A percentile compares a stretch with the other conserved stretches of the same genome.
These are phyloP conservation scores for Raja brachyura DNA, from an alignment of 2,113 vertebrate species.

Conservation along the genomic window DNA sequence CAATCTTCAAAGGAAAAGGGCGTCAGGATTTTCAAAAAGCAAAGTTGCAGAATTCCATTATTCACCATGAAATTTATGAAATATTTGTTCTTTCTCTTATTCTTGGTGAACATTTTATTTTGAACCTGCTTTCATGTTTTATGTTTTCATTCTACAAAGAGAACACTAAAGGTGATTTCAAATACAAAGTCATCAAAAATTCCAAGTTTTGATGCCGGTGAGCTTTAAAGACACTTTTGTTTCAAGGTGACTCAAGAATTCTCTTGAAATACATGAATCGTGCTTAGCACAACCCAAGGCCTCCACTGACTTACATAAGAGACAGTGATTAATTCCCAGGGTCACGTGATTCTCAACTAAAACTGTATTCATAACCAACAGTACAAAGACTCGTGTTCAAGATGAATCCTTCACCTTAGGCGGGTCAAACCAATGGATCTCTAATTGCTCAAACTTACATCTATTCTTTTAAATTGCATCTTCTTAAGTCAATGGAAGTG, in stretches of 20 bases:
- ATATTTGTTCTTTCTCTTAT: background rate
- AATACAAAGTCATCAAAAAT: conserved; percentile 13
- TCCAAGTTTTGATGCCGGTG: background rate
- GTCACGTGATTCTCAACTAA: background rate
- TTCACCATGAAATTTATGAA: background rate
- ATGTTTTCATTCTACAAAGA: background rate
- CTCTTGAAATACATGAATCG: conserved; percentile 19
- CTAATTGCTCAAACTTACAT: background rate
- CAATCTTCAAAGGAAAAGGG: background rate
- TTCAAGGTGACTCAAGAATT: background rate
- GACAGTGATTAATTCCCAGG: background rate
- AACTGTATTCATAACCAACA: background rate
- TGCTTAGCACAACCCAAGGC: background rate
- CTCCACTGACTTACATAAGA: background rate
- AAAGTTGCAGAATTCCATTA: conserved; percentile 4
- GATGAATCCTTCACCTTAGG: conserved; percentile 1
- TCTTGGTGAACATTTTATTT: background rate
- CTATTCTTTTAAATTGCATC: background rate
- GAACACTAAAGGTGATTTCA: conserved; percentile 8
- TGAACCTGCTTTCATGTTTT: background rate
- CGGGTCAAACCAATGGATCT: background rate
- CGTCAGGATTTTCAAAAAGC: background rate
- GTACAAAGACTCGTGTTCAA: background rate
- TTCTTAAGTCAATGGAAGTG: background rate
- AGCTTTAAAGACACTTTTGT: conserved; percentile 17